phyloP scores from a whole-genome alignment of 1,140 invertebrate species.

The Procambarus clarkii region DNA sequence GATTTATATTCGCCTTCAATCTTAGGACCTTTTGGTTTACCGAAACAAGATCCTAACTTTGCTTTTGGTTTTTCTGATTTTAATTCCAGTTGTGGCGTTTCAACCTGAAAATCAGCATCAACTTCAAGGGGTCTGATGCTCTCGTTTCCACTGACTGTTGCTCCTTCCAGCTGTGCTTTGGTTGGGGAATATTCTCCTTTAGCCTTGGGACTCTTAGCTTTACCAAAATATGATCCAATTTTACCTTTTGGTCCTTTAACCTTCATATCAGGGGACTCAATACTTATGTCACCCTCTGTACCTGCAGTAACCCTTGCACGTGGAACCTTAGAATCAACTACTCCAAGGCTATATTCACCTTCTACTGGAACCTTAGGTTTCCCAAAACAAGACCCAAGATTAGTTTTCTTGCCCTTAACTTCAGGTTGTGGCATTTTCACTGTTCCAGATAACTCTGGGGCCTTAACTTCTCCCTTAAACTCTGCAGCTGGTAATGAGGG shows the following conservation, averaged over 20 bases:
- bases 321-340: neutral
- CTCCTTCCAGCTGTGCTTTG: constrained; percentile 22
- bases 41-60: constrained; percentile 62
- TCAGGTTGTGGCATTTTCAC: constrained; percentile 25
- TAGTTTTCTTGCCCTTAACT: constrained; percentile 24
- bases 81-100: constrained; percentile 31
- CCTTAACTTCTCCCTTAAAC: constrained; percentile 30
- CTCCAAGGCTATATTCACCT: constrained; percentile 35
- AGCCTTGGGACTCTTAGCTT: constrained; percentile 47
- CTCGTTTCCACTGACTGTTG: neutral
- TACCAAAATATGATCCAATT: constrained; percentile 64
- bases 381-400: neutral
- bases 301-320: neutral
- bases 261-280: constrained; percentile 43
- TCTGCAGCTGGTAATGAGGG: neutral
- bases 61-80: constrained; percentile 45
- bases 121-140: neutral
- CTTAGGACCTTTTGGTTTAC: constrained; percentile 12
- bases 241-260: constrained; percentile 46
- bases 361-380: neutral
- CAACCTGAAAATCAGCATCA: constrained; percentile 15
- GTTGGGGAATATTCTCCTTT: constrained; percentile 33
- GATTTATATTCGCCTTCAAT: constrained; percentile 18
- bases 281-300: neutral
- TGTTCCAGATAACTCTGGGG: constrained; percentile 20